Evolutionary conservation across 2,113 vertebrate genomes (phyloP).

Genomic region (Nothocercus julius): DNA sequence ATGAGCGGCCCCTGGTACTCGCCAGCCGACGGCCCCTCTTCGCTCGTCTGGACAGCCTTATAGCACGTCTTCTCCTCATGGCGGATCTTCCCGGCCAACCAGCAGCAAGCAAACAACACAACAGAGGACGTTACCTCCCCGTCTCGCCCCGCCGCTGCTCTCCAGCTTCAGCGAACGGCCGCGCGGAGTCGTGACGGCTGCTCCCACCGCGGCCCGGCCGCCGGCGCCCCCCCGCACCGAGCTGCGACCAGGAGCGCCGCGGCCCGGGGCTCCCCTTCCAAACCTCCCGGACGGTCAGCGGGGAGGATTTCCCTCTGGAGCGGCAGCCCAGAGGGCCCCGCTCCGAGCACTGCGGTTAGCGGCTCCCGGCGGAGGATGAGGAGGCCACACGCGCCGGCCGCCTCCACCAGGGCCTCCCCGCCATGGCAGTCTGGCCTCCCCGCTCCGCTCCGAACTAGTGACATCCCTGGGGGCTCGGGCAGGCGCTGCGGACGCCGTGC

Average conservation of each 20-base stretch:
- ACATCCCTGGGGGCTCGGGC: not conserved
- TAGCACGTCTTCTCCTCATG: constrained; percentile 94
- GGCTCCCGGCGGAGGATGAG: not conserved
- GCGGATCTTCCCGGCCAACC: constrained; percentile 80
- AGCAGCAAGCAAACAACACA: constrained; percentile 79
- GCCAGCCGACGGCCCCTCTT: constrained; percentile 83
- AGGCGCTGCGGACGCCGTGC: not conserved
- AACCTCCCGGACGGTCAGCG: not conserved
- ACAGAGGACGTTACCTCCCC: constrained; percentile 77
- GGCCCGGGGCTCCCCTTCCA: constrained; percentile 30
- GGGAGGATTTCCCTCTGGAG: constrained; percentile 20
- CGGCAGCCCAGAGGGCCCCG: not conserved
- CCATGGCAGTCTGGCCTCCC: not conserved
- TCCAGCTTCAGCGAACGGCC: constrained; percentile 50
- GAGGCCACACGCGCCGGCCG: not conserved
- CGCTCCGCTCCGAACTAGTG: not conserved
- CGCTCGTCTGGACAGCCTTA: constrained; percentile 89
- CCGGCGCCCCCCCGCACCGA: not conserved
- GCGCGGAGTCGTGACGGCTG: constrained; percentile 42
- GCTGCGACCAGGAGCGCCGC: constrained; percentile 6
- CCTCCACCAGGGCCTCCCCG: not conserved
- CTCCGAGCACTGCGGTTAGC: not conserved
- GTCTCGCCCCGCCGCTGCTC: not conserved
- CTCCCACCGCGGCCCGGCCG: not conserved
- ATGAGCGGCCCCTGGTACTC: constrained; percentile 88